These are phyloP conservation scores for Hirundichthys speculiger DNA, from an alignment of 2,113 vertebrate genomes.

Conservation along the genomic window DNA sequence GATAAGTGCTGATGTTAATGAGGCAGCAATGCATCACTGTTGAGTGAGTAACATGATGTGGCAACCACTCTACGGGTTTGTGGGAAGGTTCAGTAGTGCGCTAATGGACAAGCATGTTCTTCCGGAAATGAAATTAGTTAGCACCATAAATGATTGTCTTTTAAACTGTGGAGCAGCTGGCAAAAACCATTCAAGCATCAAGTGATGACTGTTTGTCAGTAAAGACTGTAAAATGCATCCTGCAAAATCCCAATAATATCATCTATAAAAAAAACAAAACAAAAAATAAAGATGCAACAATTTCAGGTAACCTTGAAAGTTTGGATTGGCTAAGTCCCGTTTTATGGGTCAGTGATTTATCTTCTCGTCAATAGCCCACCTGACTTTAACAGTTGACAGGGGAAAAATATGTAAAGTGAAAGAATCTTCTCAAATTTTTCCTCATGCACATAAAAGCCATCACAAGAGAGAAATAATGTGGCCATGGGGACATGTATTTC, in stretches of 20 bases:
- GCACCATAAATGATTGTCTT: conserved; percentile 49
- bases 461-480: conserved; percentile 45
- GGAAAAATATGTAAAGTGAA: conserved; percentile 55
- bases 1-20: conserved; percentile 36
- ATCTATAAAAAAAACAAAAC: not conserved
- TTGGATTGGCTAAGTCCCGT: conserved; percentile 5
- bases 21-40: conserved; percentile 26
- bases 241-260: conserved; percentile 31
- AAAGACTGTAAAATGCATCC: conserved; percentile 32
- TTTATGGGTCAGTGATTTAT: conserved; percentile 35
- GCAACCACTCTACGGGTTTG: conserved; percentile 28
- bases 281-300: not conserved
- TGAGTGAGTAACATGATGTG: conserved; percentile 35
- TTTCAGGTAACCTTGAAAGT: conserved; percentile 45
- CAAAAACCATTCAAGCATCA: conserved; percentile 40
- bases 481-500: conserved; percentile 46
- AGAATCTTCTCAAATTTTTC: conserved; percentile 53
- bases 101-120: conserved; percentile 63
- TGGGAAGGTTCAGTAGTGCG: conserved; percentile 26
- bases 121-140: conserved; percentile 26
- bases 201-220: conserved; percentile 58
- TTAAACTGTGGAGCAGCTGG: conserved; percentile 64
- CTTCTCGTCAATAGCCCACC: conserved; percentile 33
- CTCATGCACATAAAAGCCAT: conserved; percentile 49
- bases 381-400: conserved; percentile 40